Base-by-base conservation (phyloP, 2,113 vertebrate species). In the Gymnorhina tibicen region DNA sequence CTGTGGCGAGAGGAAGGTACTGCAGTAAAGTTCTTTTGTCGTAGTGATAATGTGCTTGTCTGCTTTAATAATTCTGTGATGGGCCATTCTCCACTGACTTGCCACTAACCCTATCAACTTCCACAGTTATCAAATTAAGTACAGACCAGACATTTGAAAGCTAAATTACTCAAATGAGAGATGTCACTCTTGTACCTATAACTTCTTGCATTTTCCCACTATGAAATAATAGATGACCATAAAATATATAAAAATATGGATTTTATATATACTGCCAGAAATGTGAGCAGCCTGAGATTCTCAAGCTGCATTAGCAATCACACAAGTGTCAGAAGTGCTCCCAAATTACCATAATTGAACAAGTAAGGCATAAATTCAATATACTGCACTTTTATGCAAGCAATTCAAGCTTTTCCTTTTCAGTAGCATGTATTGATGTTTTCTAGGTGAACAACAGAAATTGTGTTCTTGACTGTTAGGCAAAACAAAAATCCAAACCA, bases 1-100 rank as follows among this genome's bases (percentile, higher is more conserved):
- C 98, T 99, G 91, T 99, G 99, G 99, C 97, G 99, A 96, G 99
- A 99, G 98, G 99, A 99, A 99, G 99, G 99, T 99, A 99, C 98
- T 94, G 59, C 96, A 97, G 89, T 95, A 85, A 87, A 91, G 68
- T 97, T 97, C 86, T 96, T 84, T 95, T 83, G 66, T 98, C 15
- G 78, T 97, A 97, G 87, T 97, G 95, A 92, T 97, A 95, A 70
- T 97, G 94, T 98, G 97, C 94, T 93, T 93, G 93, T 96, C 95
- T 97, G 97, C 97, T 97, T 96, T 96, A 97, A 97, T 93, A 93
- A 89, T 91, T 97, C 94, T 95, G 60, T 91, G 62, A 95, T 33
- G 82, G 95, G 82, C 93, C 92, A 85, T 97, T 95, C 94, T 96
- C 92, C 96, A 94, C 74, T 90, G 92, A 83, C 80, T 83, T 87